Base-by-base conservation (phyloP, 2,888 invertebrate genomes). In the Phorcus lineatus region DNA sequence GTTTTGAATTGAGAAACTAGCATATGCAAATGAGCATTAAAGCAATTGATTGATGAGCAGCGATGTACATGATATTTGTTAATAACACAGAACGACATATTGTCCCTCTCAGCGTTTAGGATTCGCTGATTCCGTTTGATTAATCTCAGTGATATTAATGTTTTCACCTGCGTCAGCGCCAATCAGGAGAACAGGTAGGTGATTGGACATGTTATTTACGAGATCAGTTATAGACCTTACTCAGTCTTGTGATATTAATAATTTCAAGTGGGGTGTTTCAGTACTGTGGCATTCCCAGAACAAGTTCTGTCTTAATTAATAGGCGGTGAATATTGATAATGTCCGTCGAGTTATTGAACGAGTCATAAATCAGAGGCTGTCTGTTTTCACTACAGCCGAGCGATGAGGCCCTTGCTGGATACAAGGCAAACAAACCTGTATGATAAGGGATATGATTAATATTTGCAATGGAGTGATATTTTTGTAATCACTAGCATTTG, bases 401-500 rank as follows among this genome's bases (percentile, higher is more conserved):
- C 24, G 62, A 62, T 28, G 24, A n/a, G 62, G 28, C 28, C 16
- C 62, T 62, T 62, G 28, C 24, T 16, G 16, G 62, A 13, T 62
- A n/a, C 62, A 28, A 62, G 28, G 28, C 62, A 62, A 62, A 62
- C 28, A 62, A 62, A 24, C 28, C 28, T 62, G 16, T 62, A 62
- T 62, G 62, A 62, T 62, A 62, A 62, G 62, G 62, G 62, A 16
- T 62, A 24, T 62, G 62, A 62, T 62, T 62, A 28, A 62, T 62
- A 62, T 28, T 24, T 62, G 22, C 28, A 62, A 4, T 17, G 0
- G 19, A 17, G 62, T 0, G 62, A 62, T 62, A 24, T 62, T 62
- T 62, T 62, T 62, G 62, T 62, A 22, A 62, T 62, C 28, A 17
- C 47, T 47, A 1, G 47, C 47, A 6, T 53, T 67, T 31, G 19